phyloP scores from a whole-genome alignment of 2,797 vertebrate genomes.

The Schizothorax lantsangensis region DNA sequence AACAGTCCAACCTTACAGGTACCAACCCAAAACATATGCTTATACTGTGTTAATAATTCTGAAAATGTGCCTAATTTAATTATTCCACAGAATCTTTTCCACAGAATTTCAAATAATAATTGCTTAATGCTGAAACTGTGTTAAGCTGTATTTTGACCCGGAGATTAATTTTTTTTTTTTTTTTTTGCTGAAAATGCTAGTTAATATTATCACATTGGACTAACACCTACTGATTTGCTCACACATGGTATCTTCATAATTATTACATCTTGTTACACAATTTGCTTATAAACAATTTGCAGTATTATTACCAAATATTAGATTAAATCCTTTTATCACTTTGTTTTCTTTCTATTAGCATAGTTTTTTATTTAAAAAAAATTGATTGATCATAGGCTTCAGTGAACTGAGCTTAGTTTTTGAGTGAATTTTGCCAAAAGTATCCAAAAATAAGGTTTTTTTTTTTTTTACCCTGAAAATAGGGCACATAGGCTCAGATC shows the following conservation, averaged over 20 bases:
- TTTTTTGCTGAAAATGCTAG: background rate
- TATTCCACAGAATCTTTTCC: background rate
- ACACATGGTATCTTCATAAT: background rate
- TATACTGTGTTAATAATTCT: background rate
- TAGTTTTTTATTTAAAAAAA: background rate
- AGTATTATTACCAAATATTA: background rate
- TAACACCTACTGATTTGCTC: background rate
- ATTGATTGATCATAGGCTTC: background rate
- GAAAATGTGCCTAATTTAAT: background rate
- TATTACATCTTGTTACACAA: background rate
- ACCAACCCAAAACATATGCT: constrained; percentile 47
- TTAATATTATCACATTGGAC: background rate
- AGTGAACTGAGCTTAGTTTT: background rate
- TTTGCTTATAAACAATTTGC: background rate
- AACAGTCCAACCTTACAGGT: constrained; percentile 97
- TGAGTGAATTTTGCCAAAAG: background rate
- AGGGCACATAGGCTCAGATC: too few relatives aligned
- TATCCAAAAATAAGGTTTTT: background rate
- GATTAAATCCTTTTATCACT: background rate
- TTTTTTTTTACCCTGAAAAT: too few relatives aligned
- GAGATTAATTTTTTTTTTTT: background rate
- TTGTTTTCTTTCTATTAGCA: background rate
- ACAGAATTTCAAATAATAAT: background rate
- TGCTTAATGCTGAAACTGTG: background rate
- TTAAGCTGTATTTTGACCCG: background rate